phyloP scores from a whole-genome alignment of 2,888 invertebrate genomes.

The Tiphia femorata region DNA sequence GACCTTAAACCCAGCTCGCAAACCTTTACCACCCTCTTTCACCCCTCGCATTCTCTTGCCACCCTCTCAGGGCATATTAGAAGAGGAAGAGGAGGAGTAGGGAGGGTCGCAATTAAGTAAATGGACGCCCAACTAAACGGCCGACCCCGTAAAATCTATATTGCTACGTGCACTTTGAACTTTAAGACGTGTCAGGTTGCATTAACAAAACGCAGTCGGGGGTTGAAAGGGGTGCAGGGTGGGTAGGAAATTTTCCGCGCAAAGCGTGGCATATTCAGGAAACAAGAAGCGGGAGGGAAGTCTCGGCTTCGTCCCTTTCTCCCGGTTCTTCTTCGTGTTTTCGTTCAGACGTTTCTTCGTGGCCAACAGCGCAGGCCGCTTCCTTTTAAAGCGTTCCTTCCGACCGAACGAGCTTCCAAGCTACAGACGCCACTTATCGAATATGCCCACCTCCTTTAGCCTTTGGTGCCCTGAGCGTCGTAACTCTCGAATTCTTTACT shows the following conservation, averaged over 20 bases:
- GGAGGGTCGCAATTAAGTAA: conserved; percentile 20
- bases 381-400: conserved; percentile 37
- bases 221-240: no score
- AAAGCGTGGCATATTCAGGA: no score
- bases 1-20: no score
- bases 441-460: conserved; percentile 7
- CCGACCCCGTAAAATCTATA: no score
- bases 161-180: neutral
- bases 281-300: no score
- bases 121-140: no score
- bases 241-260: no score
- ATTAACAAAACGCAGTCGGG: conserved; percentile 33
- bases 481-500: conserved; percentile 6
- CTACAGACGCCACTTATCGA: conserved; percentile 24
- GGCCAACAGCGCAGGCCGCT: neutral
- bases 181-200: conserved; percentile 27
- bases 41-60: no score
- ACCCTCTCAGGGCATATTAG: no score
- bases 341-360: neutral
- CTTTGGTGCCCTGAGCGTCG: neutral
- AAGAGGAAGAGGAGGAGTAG: no score
- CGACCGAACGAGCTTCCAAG: conserved; percentile 34
- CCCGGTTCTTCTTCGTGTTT: neutral
- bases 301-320: neutral
- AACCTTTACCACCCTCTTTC: no score